Percentiles rank a stretch among this genome's conserved stretches.
Evolutionary conservation across 2,797 vertebrate genomes (phyloP).

Genomic region (Pseudocheirus occidentalis): DNA sequence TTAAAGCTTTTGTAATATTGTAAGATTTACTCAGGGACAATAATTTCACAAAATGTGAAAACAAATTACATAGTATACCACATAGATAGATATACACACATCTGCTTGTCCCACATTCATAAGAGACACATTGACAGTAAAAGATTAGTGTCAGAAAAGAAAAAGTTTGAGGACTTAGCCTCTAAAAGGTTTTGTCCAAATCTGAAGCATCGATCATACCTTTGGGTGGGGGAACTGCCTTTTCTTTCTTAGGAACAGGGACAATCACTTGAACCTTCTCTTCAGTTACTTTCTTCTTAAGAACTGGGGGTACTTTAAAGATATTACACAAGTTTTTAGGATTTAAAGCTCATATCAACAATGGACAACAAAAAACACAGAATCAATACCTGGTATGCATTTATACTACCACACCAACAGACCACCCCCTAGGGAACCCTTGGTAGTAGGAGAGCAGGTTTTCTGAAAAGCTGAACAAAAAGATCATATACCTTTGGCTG

Average conservation of each 20-base stretch:
- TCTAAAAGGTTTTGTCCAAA: background rate
- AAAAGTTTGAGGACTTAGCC: conserved; percentile 25
- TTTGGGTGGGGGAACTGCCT: conserved; percentile 81
- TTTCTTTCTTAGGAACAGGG: conserved; percentile 82
- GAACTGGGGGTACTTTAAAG: conserved; percentile 88
- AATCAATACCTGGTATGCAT: background rate
- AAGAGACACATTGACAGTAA: background rate
- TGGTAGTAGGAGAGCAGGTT: background rate
- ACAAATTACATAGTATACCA: conserved; percentile 23
- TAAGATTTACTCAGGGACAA: conserved; percentile 7
- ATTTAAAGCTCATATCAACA: background rate
- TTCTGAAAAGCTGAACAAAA: conserved; percentile 33
- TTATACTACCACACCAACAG: background rate
- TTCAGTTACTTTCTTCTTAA: conserved; percentile 85
- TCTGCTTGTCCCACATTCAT: background rate
- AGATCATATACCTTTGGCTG: conserved; percentile 77
- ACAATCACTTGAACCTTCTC: conserved; percentile 80
- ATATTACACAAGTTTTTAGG: conserved; percentile 59
- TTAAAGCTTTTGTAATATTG: conserved; percentile 23
- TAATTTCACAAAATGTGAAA: conserved; percentile 6
- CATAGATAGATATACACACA: background rate
- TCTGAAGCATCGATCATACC: conserved; percentile 76
- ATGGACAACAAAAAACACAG: conserved; percentile 41
- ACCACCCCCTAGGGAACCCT: background rate
- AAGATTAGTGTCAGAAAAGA: background rate